Percentiles rank a stretch among this genome's conserved stretches.
Conservation (phyloP, 2,797 vertebrate genomes). For the Dryobates pubescens region DNA sequence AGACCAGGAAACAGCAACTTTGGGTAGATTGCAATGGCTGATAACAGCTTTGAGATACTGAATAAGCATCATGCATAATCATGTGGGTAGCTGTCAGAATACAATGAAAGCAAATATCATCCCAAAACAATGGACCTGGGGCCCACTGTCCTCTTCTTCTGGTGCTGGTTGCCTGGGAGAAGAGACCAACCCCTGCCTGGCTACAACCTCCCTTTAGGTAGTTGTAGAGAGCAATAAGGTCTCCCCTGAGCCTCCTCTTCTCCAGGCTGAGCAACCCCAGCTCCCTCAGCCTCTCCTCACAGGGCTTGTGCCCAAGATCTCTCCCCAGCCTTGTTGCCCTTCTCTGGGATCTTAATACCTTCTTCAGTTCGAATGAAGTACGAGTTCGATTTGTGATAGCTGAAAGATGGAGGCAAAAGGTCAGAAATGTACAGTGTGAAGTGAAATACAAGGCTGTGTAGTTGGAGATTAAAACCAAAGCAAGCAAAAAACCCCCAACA, state of each 20-base stretch:
- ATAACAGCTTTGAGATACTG: conserved; percentile 40
- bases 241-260: too few species aligned
- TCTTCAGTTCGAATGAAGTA: not conserved
- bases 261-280: too few species aligned
- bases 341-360: too few species aligned
- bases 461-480: not conserved
- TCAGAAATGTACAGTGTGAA: not conserved
- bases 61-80: conserved; percentile 44
- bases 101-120: conserved; percentile 43
- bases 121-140: not conserved
- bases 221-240: too few species aligned
- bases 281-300: too few species aligned
- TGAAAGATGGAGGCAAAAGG: not conserved
- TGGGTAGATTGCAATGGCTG: conserved; percentile 2
- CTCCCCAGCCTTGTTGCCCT: too few species aligned
- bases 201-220: too few species aligned
- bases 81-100: conserved; percentile 39
- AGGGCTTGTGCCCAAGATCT: too few species aligned
- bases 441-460: not conserved
- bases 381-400: not conserved
- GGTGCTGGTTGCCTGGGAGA: too few species aligned
- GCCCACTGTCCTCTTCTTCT: too few species aligned
- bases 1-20: conserved; percentile 6
- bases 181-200: too few species aligned
- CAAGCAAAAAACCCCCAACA: too few species aligned